Base-by-base conservation (phyloP, 53 echinoderm and acorn worm genomes). In the Temnopleurus reevesii region DNA sequence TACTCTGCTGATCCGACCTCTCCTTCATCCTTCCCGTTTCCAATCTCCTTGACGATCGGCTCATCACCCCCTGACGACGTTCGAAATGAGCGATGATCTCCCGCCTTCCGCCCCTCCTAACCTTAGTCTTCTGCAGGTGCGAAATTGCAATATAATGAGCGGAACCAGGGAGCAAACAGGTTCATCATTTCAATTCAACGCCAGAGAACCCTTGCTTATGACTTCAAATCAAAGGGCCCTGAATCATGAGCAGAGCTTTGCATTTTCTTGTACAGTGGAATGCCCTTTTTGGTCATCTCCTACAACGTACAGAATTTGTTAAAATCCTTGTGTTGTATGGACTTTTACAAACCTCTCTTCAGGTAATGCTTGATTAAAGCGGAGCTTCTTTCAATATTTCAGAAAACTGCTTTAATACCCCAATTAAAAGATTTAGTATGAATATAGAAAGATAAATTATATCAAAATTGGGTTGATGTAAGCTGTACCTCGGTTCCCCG, bases 51-150 rank as follows among this genome's bases (percentile, higher is more conserved):
- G 83, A 53, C 83, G 36, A 83, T 55, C 83, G 30, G 17, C 55
- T 83, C 83, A 83, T 83, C 83, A 33, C 54, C 19, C 23, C 51
- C 35, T 83, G 83, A 83, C 83, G 83, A 83, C 55, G 55, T 83
- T 21, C n/a, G 33, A 55, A 83, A 83, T 83, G 83, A 56, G 38
- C 53, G 33, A 35, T 55, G 83, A 55, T 83, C 36, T 35, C 83
- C 83, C 54, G 35, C 57, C 83, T 56, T 55, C 55, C 83, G 83
- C 33, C 83, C n/a, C 49, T 30, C 83, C 18, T 79, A 8, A 47
- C 29, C 79, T 79, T 46, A 29, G n/a, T 6, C 49, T 47, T 28
- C 23, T 27, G 49, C 79, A 79, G 79, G 79, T 79, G 79, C 49
- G 49, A 79, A 79, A 47, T 79, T 79, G 79, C 45, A 47, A 79